Evolutionary conservation across 2,113 vertebrate genomes (phyloP).

Genomic region (Pollimyrus isidori): DNA sequence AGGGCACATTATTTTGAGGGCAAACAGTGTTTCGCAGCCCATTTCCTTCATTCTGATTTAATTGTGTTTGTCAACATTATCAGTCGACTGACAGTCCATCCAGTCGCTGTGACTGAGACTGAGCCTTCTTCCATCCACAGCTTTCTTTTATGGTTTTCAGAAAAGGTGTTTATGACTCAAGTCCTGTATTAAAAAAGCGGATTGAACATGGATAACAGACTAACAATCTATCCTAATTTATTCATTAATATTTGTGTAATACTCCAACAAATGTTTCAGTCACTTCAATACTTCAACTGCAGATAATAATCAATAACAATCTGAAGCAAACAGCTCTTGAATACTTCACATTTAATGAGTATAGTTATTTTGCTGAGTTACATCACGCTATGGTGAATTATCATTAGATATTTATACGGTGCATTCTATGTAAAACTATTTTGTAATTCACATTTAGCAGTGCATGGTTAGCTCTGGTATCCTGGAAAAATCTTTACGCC

Average conservation of each 20-base stretch:
- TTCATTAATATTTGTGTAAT: not conserved
- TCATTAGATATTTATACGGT: not conserved
- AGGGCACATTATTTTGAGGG: slow-evolving; percentile 54
- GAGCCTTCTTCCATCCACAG: slow-evolving; percentile 32
- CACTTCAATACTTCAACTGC: not conserved
- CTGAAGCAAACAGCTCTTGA: not conserved
- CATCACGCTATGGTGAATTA: not conserved
- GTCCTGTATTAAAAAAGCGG: not conserved
- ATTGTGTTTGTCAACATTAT: slow-evolving; percentile 62
- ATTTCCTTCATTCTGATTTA: slow-evolving; percentile 65
- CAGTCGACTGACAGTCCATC: slow-evolving; percentile 43
- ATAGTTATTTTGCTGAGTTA: not conserved
- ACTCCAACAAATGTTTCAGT: not conserved
- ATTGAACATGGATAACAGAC: not conserved
- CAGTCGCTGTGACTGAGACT: slow-evolving; percentile 40
- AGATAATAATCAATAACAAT: not conserved
- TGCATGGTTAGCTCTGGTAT: not conserved
- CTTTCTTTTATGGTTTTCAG: slow-evolving; percentile 14
- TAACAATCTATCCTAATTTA: not conserved
- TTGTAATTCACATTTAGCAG: not conserved
- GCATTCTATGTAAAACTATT: not conserved
- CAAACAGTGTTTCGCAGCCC: slow-evolving; percentile 59
- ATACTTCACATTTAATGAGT: not conserved
- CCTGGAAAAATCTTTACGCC: not conserved
- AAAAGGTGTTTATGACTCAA: slow-evolving; percentile 14